Evolutionary conservation across 2,797 vertebrate genomes (phyloP).

Genomic region (Cossypha niveicapilla): DNA sequence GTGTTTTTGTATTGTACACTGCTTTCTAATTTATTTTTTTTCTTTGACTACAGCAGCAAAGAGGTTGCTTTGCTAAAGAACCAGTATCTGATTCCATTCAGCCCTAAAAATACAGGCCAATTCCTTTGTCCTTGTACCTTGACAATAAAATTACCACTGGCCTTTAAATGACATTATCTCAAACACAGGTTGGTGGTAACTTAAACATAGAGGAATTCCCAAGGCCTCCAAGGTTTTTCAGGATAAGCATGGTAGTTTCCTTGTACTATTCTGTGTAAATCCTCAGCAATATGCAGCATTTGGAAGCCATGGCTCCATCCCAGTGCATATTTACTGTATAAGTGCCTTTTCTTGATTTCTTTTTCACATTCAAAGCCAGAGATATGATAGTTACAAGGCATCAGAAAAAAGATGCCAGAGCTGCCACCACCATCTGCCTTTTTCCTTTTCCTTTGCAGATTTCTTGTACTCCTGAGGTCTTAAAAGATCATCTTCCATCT

Average conservation of each 20-base stretch:
- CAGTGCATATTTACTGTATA: accelerated
- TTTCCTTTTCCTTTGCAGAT: neutral
- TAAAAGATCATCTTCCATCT: neutral
- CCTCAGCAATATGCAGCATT: neutral
- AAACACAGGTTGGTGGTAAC: neutral
- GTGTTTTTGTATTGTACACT: neutral
- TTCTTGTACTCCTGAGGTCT: neutral
- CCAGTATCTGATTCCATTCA: neutral
- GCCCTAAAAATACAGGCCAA: neutral
- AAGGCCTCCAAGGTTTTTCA: neutral
- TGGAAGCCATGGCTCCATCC: neutral
- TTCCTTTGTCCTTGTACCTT: neutral
- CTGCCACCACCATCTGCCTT: neutral
- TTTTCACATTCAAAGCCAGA: neutral
- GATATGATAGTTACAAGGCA: accelerated
- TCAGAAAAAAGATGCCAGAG: neutral
- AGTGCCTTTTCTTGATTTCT: neutral
- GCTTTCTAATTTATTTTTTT: neutral
- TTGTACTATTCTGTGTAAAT: neutral
- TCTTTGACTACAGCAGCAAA: neutral
- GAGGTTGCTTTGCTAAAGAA: neutral
- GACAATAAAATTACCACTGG: neutral
- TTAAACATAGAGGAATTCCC: neutral
- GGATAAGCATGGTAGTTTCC: neutral
- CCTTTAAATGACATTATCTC: neutral